Evolutionary conservation across 2,888 invertebrate species (phyloP), one percentile per base, ranked within the genome.

Genomic region (Resseliella maxima): DNA sequence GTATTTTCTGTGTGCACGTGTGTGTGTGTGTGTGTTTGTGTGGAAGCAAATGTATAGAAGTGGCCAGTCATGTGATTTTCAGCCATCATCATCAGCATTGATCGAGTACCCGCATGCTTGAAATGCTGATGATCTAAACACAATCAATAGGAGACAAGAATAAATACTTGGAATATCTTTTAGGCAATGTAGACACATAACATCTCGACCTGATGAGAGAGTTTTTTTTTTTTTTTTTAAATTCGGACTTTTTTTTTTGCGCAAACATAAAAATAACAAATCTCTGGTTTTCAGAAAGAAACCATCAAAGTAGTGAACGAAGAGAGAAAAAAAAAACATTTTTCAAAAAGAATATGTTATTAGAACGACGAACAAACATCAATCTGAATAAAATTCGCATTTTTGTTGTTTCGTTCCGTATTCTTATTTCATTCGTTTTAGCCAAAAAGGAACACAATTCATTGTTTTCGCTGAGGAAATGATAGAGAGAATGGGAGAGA

Each of bases 21-120:
- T n/a, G n/a, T n/a, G n/a, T n/a, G n/a, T n/a, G n/a, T n/a, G n/a
- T n/a, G n/a, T n/a, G n/a, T 2, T 8, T 15, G 18, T 21, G 18
- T 15, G 18, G 15, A 3, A 6, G 24, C 6, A 18, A 50, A 18
- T 2, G 15, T 18, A 12, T 18, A 24, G 24, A 59, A 59, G 27
- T 24, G 59, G 59, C 59, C 24, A 0, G 15, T 41, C 41, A n/a
- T 59, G 21, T 12, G 6, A 41, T 8, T 18, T 27, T 3, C 59
- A 59, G 5, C 24, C 59, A 59, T 5, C 59, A 59, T n/a, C 50
- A 15, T n/a, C n/a, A n/a, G n/a, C 3, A 31, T 31, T 35, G 31
- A 72, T 72, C 31, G n/a, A 72, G 72, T 72, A 72, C 46, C 72
- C n/a, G n/a, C n/a, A 72, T 72, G 31, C 72, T 72, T 59, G 6